These are phyloP conservation scores for Peromyscus nudipes DNA, from an alignment of 2,797 vertebrate species.

Conservation along the genomic window DNA sequence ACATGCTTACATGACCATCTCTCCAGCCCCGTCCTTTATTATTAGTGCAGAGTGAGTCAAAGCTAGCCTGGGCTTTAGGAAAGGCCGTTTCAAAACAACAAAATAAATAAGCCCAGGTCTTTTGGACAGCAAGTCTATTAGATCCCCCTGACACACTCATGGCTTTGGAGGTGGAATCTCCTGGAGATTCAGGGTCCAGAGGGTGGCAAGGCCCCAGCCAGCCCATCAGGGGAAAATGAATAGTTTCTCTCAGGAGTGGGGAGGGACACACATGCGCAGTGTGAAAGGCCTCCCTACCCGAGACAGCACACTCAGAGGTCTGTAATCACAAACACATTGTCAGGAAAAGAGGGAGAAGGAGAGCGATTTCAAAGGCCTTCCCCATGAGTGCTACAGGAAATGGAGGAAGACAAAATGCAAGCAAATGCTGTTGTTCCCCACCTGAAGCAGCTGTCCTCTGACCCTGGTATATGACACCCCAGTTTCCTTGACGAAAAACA, in stretches of 20 bases:
- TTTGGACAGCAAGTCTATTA: neutral
- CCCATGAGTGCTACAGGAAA: neutral
- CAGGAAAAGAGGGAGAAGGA: neutral
- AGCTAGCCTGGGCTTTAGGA: neutral
- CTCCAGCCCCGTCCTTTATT: too few species aligned
- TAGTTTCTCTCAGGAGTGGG: neutral
- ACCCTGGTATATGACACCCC: neutral
- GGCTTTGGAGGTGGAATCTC: neutral
- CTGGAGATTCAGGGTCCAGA: neutral
- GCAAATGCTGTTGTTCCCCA: neutral
- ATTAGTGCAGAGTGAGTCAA: neutral
- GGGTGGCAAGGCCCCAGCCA: neutral
- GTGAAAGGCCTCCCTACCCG: neutral
- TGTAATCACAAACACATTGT: neutral
- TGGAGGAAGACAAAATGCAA: neutral
- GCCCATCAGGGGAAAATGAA: neutral
- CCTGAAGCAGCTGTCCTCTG: neutral
- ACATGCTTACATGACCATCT: too few species aligned
- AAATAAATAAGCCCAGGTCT: neutral
- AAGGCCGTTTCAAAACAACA: neutral
- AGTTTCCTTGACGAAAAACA: constrained; percentile 45
- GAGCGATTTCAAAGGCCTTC: neutral
- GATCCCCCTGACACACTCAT: neutral
- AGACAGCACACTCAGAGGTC: neutral
- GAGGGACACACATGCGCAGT: fast-evolving